Percentiles rank a stretch among this genome's conserved stretches.
Conservation (phyloP, 2,888 invertebrate genomes). For the Drosophila testacea region DNA sequence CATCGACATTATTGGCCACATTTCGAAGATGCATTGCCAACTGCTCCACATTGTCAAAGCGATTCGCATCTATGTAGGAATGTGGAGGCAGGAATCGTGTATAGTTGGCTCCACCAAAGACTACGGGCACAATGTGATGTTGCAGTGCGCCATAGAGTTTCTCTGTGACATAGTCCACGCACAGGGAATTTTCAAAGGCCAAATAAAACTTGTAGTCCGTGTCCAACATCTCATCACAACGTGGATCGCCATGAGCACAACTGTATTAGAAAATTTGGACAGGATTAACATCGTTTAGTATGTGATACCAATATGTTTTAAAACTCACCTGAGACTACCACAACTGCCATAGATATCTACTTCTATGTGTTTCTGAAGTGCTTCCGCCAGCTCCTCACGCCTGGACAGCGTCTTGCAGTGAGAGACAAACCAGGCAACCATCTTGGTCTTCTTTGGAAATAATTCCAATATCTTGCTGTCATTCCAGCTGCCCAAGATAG, state of each 20-base stretch:
- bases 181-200: slow-evolving; percentile 89
- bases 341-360: slow-evolving; percentile 89
- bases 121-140: slow-evolving; percentile 87
- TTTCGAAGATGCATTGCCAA: slow-evolving; percentile 87
- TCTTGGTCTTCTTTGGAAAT: slow-evolving; percentile 84
- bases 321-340: slow-evolving; percentile 84
- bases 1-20: slow-evolving; percentile 85
- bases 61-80: slow-evolving; percentile 89
- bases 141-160: slow-evolving; percentile 85
- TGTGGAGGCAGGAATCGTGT: slow-evolving; percentile 87
- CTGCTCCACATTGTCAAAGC: slow-evolving; percentile 86
- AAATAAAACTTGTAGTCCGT: slow-evolving; percentile 89
- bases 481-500: slow-evolving; percentile 44
- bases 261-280: slow-evolving; percentile 57
- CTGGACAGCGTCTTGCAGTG: slow-evolving; percentile 86
- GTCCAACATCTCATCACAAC: slow-evolving; percentile 84
- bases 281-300: neutral
- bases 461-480: slow-evolving; percentile 56
- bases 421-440: slow-evolving; percentile 87
- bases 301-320: neutral
- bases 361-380: slow-evolving; percentile 86
- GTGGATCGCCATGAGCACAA: slow-evolving; percentile 71
- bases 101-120: slow-evolving; percentile 90
- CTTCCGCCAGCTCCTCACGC: slow-evolving; percentile 85
- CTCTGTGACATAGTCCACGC: slow-evolving; percentile 90